Evolutionary conservation across 30 jellyfish, hydroid and myxozoan species (phyloP), one percentile per base, ranked within the genome.

Genomic region (Hydractinia echinata): DNA sequence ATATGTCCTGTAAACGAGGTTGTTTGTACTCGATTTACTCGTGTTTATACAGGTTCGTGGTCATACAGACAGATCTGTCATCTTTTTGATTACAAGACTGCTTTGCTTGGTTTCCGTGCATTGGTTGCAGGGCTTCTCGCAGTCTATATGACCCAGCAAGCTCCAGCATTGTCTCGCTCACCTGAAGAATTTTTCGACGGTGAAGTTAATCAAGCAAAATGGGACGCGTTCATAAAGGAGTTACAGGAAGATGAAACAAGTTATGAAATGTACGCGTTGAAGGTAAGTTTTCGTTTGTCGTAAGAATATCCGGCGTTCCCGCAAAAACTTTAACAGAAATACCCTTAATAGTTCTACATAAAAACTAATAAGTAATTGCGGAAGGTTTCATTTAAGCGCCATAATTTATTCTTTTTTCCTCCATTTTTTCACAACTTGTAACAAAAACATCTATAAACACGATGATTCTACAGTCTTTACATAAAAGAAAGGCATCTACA

Each of bases 191-290:
- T 19, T 50, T 30, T 19, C 3, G 13, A 50, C 3, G 61, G 81
- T 71, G 81, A 71, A 19, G 81, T 71, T 8, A 71, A 30, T 7
- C 81, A 71, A 20, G 81, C 9, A 5, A 30, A 8, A 6, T 71
- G 81, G 81, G 81, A 71, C 51, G 49, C 81, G 15, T 71, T 71
- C 18, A 20, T 71, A 4, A 71, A 71, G n/a, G 81, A 48, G 39
- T 15, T 48, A 14, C n/a, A 1, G 51, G 18, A 58, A 13, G 81
- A 20, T 19, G 68, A 52, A 52, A 30, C 30, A 15, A 60, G 4
- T 50, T 71, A 71, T 19, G 81, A 71, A 71, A 9, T 20, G 51
- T 67, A 71, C 53, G 81, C 51, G 9, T 71, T 19, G 18, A 71
- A 71, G 81, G 81, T 71, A 9, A 6, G 81, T 71, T 58, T 30